Base-by-base conservation (phyloP, 2,888 invertebrate species). In the Callyntrura sp. region DNA sequence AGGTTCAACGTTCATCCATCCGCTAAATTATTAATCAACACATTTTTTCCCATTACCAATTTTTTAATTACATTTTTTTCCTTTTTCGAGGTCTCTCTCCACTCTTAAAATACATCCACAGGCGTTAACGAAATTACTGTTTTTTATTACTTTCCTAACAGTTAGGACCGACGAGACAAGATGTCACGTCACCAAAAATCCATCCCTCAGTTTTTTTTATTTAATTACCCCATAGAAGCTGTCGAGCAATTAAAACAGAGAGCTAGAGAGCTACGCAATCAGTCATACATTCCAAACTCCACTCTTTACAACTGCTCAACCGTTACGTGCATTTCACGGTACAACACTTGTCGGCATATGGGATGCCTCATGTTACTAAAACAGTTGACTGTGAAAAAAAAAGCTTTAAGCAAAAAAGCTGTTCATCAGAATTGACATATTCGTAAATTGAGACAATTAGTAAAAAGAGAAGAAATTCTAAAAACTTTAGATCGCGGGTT, bases 361-460 rank as follows among this genome's bases (percentile, higher is more conserved):
- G 35, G 6, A 35, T 35, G 6, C 2, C 35, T 35, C 35, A 35
- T 35, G 35, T 35, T 35, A 9, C 35, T 51, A 48, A 20, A 43
- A 43, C 28, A 25, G 28, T 5, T 12, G 14, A 23, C 17, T 12
- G 62, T 14, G 28, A 68, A 68, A 68, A 23, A 68, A 65, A 65
- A 23, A 25, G 9, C 3, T 28, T 23, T 23, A 25, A n/a, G n/a
- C n/a, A n/a, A 28, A 25, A 12, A 62, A 8, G n/a, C 1, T 20
- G 12, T 60, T 60, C 60, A n/a, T 17, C n/a, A 35, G 17, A 48
- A 51, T 35, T 60, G 65, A 83, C 83, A 84, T 35, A 84, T 84
- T 76, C 23, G 84, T 84, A 84, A 84, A 84, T 70, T 70, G 84
- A 70, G 84, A 85, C 35, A 85, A 85, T 85, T 85, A 85, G 85